Evolutionary conservation across 2,888 invertebrate species (phyloP).

Genomic region (Odontomyia ornata): DNA sequence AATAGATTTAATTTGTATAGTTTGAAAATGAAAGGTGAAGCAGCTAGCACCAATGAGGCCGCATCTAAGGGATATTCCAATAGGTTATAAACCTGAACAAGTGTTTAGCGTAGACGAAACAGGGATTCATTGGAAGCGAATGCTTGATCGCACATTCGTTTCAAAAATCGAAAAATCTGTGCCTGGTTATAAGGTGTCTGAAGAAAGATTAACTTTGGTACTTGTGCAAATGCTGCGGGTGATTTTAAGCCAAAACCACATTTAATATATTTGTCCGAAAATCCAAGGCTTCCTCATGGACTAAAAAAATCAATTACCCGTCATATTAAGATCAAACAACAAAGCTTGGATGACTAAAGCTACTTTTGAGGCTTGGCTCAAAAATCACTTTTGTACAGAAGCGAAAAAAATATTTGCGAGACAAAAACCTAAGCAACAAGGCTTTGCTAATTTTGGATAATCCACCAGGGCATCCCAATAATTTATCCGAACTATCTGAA

Average conservation of each 20-base stretch:
- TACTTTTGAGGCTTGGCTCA: slow-evolving; percentile 48
- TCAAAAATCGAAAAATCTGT: slow-evolving; percentile 53
- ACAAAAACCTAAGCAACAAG: slow-evolving; percentile 51
- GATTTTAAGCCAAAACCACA: slow-evolving; percentile 53
- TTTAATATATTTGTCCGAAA: slow-evolving; percentile 54
- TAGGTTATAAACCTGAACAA: too few species aligned
- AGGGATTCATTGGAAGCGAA: too few species aligned
- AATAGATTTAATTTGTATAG: slow-evolving; percentile 51
- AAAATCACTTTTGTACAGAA: neutral
- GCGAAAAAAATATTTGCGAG: slow-evolving; percentile 50
- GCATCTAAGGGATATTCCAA: slow-evolving; percentile 46
- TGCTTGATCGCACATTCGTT: slow-evolving; percentile 54
- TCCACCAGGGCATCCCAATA: slow-evolving; percentile 51
- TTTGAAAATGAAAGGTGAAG: slow-evolving; percentile 51
- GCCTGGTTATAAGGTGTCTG: slow-evolving; percentile 51
- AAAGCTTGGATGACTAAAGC: slow-evolving; percentile 53
- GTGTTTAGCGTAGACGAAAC: slow-evolving; percentile 52
- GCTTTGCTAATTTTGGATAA: slow-evolving; percentile 52
- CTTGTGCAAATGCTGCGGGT: slow-evolving; percentile 54
- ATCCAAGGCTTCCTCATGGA: slow-evolving; percentile 53
- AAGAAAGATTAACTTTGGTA: slow-evolving; percentile 53
- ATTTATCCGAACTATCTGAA: slow-evolving; percentile 47
- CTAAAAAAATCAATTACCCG: slow-evolving; percentile 52
- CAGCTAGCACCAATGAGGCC: slow-evolving; percentile 51
- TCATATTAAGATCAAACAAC: slow-evolving; percentile 54